These are phyloP conservation scores for Lepidotrigona ventralis DNA, from an alignment of 1,140 invertebrate species.

Conservation along the genomic window DNA sequence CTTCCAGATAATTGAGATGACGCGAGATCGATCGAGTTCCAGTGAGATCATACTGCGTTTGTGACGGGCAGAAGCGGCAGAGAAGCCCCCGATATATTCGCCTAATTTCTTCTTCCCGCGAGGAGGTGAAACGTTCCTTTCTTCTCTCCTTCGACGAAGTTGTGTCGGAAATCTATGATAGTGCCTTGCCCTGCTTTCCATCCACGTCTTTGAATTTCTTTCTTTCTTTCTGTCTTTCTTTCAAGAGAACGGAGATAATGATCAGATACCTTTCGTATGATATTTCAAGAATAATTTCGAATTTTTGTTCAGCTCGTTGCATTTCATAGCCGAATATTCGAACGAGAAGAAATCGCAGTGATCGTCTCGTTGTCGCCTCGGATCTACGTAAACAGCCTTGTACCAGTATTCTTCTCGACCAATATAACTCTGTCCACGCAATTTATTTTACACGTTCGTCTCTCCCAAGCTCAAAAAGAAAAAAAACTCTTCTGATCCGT, in stretches of 20 bases:
- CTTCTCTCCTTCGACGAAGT: not conserved
- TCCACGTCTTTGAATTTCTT: not conserved
- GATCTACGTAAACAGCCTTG: conserved; percentile 36
- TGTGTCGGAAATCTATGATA: not conserved
- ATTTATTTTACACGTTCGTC: not conserved
- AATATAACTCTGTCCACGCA: not conserved
- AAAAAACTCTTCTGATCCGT: not conserved
- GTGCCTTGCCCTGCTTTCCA: not conserved
- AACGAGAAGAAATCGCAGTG: not conserved
- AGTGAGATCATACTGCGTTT: conserved; percentile 29
- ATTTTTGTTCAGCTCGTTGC: not conserved
- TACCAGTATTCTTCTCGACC: conserved; percentile 25
- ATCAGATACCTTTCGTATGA: too few species aligned
- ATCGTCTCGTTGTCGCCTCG: not conserved
- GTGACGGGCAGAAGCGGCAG: conserved; percentile 17
- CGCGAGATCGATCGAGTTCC: not conserved
- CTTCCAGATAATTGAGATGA: conserved; percentile 33
- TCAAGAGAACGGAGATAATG: too few species aligned
- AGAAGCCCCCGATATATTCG: not conserved
- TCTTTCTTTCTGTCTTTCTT: not conserved
- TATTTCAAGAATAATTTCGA: too few species aligned
- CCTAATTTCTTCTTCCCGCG: not conserved
- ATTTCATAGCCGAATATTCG: not conserved
- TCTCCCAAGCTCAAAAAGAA: not conserved
- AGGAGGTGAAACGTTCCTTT: not conserved